A percentile compares a stretch with the other conserved stretches of the same genome.
These are phyloP conservation scores for Drosophila pseudotalamancana DNA, from an alignment of 2,888 invertebrate species.

Conservation along the genomic window DNA sequence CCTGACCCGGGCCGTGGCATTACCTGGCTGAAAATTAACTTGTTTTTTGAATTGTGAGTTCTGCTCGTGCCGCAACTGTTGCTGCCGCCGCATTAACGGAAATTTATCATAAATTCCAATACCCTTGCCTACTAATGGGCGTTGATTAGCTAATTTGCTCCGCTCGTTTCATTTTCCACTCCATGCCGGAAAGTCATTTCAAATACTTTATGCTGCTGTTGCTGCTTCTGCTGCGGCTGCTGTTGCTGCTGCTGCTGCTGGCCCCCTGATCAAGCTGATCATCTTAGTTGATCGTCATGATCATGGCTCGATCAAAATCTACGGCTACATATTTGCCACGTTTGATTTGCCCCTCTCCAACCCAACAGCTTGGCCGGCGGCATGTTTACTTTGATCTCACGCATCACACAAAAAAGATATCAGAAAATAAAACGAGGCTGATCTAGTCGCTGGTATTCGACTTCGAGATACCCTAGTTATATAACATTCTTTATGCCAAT, in stretches of 20 bases:
- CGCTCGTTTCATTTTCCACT: slow-evolving; percentile 76
- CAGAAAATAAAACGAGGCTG: slow-evolving; percentile 4
- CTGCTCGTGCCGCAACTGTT: slow-evolving; percentile 61
- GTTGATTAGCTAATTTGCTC: slow-evolving; percentile 80
- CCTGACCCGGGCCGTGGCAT: slow-evolving; percentile 10
- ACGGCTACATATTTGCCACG: slow-evolving; percentile 64
- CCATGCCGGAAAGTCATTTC: slow-evolving; percentile 68
- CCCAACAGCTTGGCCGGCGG: slow-evolving; percentile 48
- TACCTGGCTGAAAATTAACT: slow-evolving; percentile 63
- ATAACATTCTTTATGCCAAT: too few species aligned
- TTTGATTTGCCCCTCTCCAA: slow-evolving; percentile 32
- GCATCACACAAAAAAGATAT: slow-evolving; percentile 24
- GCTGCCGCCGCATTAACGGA: slow-evolving; percentile 63
- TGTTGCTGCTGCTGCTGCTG: slow-evolving; percentile 24
- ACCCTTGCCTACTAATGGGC: slow-evolving; percentile 76
- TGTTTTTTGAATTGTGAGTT: slow-evolving; percentile 78
- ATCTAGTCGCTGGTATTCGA: not conserved
- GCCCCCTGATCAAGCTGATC: slow-evolving; percentile 25
- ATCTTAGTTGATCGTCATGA: slow-evolving; percentile 39
- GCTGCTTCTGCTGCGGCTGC: slow-evolving; percentile 21
- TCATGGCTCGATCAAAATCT: slow-evolving; percentile 68
- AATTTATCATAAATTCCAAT: slow-evolving; percentile 80
- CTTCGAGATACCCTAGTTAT: not conserved
- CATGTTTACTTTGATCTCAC: slow-evolving; percentile 74
- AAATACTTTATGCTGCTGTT: slow-evolving; percentile 51